Evolutionary conservation across 1,140 invertebrate species (phyloP), one percentile per base, ranked within the genome.

Genomic region (Drosophila carrolli): DNA sequence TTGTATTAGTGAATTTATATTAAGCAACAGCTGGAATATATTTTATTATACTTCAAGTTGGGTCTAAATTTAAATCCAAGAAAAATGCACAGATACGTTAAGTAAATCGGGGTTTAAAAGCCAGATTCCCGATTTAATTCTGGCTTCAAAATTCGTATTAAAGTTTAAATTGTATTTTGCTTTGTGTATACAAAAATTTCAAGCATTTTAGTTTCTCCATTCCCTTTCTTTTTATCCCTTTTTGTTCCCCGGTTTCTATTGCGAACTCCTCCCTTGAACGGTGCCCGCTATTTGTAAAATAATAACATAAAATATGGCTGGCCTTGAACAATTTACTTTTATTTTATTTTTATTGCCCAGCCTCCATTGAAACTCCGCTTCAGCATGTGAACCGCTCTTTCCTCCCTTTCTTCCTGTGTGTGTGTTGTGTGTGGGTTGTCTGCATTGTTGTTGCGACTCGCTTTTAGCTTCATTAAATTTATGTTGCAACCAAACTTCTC

Each of bases 301-400:
- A 88, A 83, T 89, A 89, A 74, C 83, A 88, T 89, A 89, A 91
- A 91, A 88, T 91, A 91, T 88, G 73, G 78, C 74, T 91, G 89
- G 81, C 88, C 89, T 91, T 91, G 89, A 91, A 91, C 83, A 82
- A 85, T 91, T 91, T 82, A 88, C 89, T 88, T 89, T 91, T 89
- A 91, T 88, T 91, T 91, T 84, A 91, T 85, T 84, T 91, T 88
- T 91, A 89, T 89, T 89, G 85, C 81, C 81, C 76, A 84, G 74
- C 86, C 78, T 83, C 72, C 55, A 57, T 58, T 13, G 60, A 50
- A 67, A 37, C 37, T 53, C 65, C 27, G 40, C 46, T 62, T 59
- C 47, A 68, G 51, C 61, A 57, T 79, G 70, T 78, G 67, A 51
- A 27, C 11, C 14, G 13, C 9, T 40, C 37, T 13, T 27, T 40